Conservation (phyloP, 2,888 invertebrate genomes). For the Cyaniris semiargus region DNA sequence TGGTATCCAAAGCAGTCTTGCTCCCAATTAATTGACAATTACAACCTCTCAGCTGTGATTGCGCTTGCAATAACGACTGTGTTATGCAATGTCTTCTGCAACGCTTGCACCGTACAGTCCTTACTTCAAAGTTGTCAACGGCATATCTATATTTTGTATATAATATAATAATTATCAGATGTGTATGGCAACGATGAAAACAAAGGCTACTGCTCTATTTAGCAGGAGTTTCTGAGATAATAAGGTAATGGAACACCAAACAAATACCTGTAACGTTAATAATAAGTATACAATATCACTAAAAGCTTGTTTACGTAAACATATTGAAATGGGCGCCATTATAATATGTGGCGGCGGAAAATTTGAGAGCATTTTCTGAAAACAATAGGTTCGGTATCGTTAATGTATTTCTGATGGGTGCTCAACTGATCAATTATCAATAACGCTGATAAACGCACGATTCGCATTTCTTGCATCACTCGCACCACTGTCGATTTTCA, state of each 20-base stretch:
- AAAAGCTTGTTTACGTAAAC: neutral
- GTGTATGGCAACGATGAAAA: too few relatives aligned
- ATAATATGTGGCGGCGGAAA: neutral
- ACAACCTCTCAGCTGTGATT: neutral
- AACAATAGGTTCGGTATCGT: conserved; percentile 49
- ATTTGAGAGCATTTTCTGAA: conserved; percentile 31
- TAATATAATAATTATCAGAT: too few relatives aligned
- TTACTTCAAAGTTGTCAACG: neutral
- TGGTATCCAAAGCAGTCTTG: neutral
- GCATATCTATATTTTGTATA: too few relatives aligned
- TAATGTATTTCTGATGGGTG: conserved; percentile 79
- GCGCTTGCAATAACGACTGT: neutral
- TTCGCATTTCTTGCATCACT: too few relatives aligned
- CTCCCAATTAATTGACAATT: neutral
- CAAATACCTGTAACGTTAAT: too few relatives aligned
- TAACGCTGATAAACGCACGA: too few relatives aligned
- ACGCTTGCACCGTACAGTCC: neutral
- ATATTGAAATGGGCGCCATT: neutral
- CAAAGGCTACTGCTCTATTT: too few relatives aligned
- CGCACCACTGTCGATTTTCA: too few relatives aligned
- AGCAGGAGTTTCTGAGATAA: too few relatives aligned
- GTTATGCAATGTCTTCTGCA: neutral
- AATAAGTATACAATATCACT: neutral
- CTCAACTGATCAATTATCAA: conserved; percentile 60
- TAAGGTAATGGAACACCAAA: too few relatives aligned